Conservation (phyloP, 2,797 vertebrate species). For the Sphenopsis melanotis region DNA sequence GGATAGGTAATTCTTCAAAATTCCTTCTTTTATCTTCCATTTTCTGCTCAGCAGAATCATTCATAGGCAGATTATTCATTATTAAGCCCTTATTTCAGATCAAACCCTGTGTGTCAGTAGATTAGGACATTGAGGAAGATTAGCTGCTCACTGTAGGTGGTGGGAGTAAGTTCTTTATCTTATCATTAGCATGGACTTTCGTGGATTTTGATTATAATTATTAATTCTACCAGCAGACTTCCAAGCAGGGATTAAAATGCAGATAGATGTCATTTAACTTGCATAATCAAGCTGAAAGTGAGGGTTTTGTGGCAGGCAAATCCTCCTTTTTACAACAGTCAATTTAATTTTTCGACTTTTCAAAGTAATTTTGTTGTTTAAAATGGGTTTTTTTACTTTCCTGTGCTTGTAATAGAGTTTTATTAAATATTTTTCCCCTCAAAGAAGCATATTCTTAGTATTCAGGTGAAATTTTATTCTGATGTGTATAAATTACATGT, state of each 20-base stretch:
- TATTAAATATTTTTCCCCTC: neutral
- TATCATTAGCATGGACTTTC: constrained; percentile 70
- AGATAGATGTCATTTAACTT: constrained; percentile 37
- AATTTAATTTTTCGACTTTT: neutral
- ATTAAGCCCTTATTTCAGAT: constrained; percentile 75
- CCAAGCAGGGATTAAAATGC: constrained; percentile 54
- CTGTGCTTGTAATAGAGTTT: neutral
- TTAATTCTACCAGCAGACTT: constrained; percentile 65
- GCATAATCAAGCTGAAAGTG: constrained; percentile 27
- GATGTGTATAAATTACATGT: neutral
- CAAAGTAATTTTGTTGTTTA: neutral
- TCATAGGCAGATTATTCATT: constrained; percentile 68
- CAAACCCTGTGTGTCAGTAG: constrained; percentile 65
- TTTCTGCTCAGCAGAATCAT: constrained; percentile 69
- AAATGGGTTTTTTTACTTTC: neutral
- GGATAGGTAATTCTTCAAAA: constrained; percentile 8
- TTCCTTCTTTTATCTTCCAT: constrained; percentile 62
- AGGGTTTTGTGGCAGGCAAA: neutral
- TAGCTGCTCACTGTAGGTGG: constrained; percentile 57
- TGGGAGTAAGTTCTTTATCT: constrained; percentile 70
- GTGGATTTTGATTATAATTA: constrained; percentile 68
- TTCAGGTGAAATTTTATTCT: neutral
- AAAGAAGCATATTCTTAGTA: neutral
- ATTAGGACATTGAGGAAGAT: constrained; percentile 71
- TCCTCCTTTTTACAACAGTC: neutral